Conservation (phyloP, 2,113 vertebrate genomes). For the Phoenicopterus ruber region DNA sequence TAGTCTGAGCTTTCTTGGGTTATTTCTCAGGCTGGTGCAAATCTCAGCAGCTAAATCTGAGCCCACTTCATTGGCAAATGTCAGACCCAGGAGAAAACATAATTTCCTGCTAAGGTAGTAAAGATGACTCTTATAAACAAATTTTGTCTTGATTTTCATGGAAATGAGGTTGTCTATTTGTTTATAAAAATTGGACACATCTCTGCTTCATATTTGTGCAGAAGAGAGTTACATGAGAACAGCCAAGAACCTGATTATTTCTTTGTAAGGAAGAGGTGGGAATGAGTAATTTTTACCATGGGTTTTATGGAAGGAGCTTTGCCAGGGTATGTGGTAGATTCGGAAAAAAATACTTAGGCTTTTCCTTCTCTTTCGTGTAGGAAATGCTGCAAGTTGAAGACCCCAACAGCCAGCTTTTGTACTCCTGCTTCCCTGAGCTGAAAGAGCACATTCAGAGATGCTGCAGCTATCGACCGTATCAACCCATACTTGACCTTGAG, state of each 20-base stretch:
- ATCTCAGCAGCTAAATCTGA: neutral
- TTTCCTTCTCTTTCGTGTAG: neutral
- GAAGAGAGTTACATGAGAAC: neutral
- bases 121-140: neutral
- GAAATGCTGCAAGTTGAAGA: neutral
- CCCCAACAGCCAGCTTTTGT: neutral
- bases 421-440: neutral
- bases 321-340: neutral
- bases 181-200: neutral
- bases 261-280: neutral
- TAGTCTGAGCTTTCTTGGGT: neutral
- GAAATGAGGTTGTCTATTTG: neutral
- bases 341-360: neutral
- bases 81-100: neutral
- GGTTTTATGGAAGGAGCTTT: neutral
- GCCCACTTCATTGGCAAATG: neutral
- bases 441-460: neutral
- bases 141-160: neutral
- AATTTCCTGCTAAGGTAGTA: neutral
- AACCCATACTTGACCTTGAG: neutral
- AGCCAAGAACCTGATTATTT: neutral
- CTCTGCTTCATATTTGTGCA: neutral
- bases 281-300: neutral
- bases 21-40: neutral
- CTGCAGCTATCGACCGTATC: neutral